phyloP scores from a whole-genome alignment of 2,797 vertebrate genomes.

The Peromyscus nudipes region DNA sequence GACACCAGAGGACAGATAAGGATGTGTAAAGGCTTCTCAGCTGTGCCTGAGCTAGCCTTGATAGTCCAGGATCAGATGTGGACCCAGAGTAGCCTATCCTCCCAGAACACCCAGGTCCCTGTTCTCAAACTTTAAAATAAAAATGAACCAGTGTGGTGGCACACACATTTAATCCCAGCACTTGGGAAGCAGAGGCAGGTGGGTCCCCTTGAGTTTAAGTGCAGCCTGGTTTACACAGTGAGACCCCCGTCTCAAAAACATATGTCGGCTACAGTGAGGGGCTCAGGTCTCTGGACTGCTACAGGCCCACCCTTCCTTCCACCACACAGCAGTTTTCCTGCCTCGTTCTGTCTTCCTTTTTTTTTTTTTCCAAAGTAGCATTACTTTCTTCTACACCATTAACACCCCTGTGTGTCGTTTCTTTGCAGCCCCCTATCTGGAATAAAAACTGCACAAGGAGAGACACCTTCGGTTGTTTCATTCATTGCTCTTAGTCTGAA shows the following conservation, averaged over 20 bases:
- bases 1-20: background rate
- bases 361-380: too few relatives aligned
- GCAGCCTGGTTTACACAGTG: background rate
- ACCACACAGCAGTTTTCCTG: rapidly evolving
- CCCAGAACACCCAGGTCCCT: background rate
- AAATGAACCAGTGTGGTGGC: background rate
- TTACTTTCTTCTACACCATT: background rate
- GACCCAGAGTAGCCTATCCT: background rate
- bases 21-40: rapidly evolving
- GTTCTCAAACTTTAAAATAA: background rate
- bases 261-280: background rate
- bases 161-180: background rate
- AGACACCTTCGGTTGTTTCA: background rate
- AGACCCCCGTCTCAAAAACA: background rate
- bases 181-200: background rate
- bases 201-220: background rate
- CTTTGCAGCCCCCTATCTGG: background rate
- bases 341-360: background rate
- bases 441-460: background rate
- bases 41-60: background rate
- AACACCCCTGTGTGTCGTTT: background rate
- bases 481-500: background rate
- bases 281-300: background rate
- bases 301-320: rapidly evolving
- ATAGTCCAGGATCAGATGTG: background rate